Evolutionary conservation across 2,888 invertebrate genomes (phyloP), one percentile per base, ranked within the genome.

Genomic region (Aelia acuminata): DNA sequence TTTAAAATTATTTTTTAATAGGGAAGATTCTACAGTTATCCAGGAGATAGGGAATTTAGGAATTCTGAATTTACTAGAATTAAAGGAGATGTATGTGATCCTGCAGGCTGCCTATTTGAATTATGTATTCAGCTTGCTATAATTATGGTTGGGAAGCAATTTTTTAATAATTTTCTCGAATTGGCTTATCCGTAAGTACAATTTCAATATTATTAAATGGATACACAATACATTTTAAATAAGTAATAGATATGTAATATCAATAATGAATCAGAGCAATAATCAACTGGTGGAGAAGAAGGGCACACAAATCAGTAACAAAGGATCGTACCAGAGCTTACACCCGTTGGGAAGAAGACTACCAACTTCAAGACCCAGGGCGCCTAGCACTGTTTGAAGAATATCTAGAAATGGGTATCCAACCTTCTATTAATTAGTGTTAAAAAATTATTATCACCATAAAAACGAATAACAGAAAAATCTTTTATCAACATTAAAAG

Each of bases 121-220:
- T 93, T 98, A 49, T 98, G 97, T 91, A 97, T 98, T 90, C 98
- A 98, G 91, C 93, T 98, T 48, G 96, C 97, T 4, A 98, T 98
- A 90, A 97, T 98, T 90, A 98, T 98, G 97, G 95, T 98, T 84
- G 98, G 98, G 47, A 98, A 98, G 92, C 98, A 99, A 92, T 95
- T 97, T 90, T 95, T 97, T 93, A 98, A 98, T 92, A 98, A 98
- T 92, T 95, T 98, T 91, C 94, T 98, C 90, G 98, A 99, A 92
- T 94, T 98, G 85, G 94, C 97, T 86, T 95, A 96, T 92, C 98
- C 98, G 95, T 97, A 92, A 94, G 96, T 94, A 90, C 88, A 26
- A 35, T 7, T 89, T 35, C 15, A 26, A 31, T 53, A 3, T 26
- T 4, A 13, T 26, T 57, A 11, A 8, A 11, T 26, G 4, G 26